These are phyloP conservation scores for Andrena bucephala DNA, from an alignment of 2,888 invertebrate genomes.

Conservation along the genomic window DNA sequence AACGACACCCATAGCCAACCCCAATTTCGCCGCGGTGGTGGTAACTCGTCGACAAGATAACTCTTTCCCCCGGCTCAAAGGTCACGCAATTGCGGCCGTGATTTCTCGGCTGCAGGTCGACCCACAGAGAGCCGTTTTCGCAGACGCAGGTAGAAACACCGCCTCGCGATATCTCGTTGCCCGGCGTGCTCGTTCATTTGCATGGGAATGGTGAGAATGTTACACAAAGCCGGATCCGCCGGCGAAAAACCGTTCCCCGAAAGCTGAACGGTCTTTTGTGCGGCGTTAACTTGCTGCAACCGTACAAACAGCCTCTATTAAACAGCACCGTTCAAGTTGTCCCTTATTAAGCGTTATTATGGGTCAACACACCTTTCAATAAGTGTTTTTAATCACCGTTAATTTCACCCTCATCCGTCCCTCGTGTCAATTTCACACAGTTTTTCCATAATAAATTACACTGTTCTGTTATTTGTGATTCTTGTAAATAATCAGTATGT, in stretches of 20 bases:
- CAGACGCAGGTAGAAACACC: constrained; percentile 62
- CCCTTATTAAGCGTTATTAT: constrained; percentile 6
- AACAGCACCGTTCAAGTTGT: background rate
- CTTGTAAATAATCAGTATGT: too few relatives aligned
- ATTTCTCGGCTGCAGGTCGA: constrained; percentile 53
- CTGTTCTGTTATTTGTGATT: too few relatives aligned
- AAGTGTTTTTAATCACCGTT: background rate
- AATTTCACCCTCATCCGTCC: too few relatives aligned
- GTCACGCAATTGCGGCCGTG: constrained; percentile 63
- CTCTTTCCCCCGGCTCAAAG: constrained; percentile 59
- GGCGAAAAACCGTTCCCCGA: constrained; percentile 33
- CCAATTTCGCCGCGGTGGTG: constrained; percentile 35
- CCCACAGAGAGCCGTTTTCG: constrained; percentile 46
- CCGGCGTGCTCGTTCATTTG: constrained; percentile 70
- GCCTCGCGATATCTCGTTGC: constrained; percentile 37
- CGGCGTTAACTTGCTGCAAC: background rate
- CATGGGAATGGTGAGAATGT: constrained; percentile 79
- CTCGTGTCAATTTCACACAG: too few relatives aligned
- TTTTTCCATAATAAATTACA: too few relatives aligned
- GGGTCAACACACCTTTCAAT: background rate
- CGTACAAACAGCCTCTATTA: background rate
- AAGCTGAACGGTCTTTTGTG: constrained; percentile 29
- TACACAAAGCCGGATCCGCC: constrained; percentile 58
- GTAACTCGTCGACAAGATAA: constrained; percentile 41
- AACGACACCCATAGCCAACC: constrained; percentile 24